Base-by-base conservation (phyloP, 2,113 vertebrate genomes). In the Zosterops lateralis region DNA sequence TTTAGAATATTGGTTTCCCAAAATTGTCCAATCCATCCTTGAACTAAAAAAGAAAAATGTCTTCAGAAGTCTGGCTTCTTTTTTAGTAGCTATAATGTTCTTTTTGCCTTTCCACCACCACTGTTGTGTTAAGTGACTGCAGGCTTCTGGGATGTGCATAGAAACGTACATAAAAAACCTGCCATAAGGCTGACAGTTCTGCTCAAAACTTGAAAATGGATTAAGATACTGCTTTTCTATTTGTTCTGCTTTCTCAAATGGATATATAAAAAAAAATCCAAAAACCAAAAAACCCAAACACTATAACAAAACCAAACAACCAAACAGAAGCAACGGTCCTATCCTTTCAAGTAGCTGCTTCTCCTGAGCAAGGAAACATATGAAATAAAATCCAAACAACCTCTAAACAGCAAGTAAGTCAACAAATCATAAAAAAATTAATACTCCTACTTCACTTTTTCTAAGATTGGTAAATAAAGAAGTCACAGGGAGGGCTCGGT, bases 1-100 rank as follows among this genome's bases (percentile, higher is more conserved):
- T 96, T 91, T 56, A 79, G 44, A 77, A 81, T 92, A 90, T 24
- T 91, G 22, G 25, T 38, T 89, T 87, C 83, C 60, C 70, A 78
- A 88, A 92, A 80, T 36, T 47, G 58, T 87, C 71, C 71, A 84
- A 48, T 75, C 42, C 56, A 57, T 61, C 67, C 71, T 84, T 84
- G 73, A 95, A 92, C 32, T 77, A 57, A 88, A 93, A 95, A 56
- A 60, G 17, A 36, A 90, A 17, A 13, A 22, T 8, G 1, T 68
- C 64, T 95, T 95, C 60, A 81, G 31, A 86, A 53, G 36, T 24
- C 47, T 90, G 40, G 7, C 15, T 70, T 38, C 42, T 65, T 74
- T 84, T 54, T 75, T 51, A 56, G 53, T 48, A 87, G 70, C 0
- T 4, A 29, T 58, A 50, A 58, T 73, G 38, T 54, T 92, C 21